A percentile compares a stretch with the other conserved stretches of the same genome.
phyloP scores from a whole-genome alignment of 2,797 vertebrate species.

The Nannoperca australis region DNA sequence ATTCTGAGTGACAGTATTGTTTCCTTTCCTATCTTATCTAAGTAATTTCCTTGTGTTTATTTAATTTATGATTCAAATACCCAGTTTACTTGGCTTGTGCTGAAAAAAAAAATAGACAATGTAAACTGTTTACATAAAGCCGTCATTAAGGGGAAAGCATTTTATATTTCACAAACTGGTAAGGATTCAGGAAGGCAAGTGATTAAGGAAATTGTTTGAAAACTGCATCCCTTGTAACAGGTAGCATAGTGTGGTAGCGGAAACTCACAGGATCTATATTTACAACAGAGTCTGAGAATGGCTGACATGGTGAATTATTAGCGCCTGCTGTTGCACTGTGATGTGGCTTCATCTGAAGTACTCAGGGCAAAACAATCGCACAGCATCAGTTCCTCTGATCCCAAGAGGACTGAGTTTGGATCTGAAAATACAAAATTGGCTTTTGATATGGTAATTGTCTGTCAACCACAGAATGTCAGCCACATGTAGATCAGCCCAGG shows the following conservation, averaged over 20 bases:
- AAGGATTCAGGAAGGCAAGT: slow-evolving; percentile 9
- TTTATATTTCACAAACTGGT: slow-evolving; percentile 1
- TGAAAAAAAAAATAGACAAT: slow-evolving; percentile 15
- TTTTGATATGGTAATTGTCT: slow-evolving; percentile 77
- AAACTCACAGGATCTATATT: slow-evolving; percentile 61
- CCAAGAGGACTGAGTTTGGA: slow-evolving; percentile 65
- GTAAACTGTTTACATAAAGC: neutral
- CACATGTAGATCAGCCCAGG: slow-evolving; percentile 51
- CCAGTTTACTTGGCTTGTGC: neutral
- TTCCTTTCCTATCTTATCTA: neutral
- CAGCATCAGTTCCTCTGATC: slow-evolving; percentile 71
- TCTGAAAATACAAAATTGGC: slow-evolving; percentile 69
- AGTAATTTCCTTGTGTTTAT: slow-evolving; percentile 16
- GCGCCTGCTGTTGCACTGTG: slow-evolving; percentile 65
- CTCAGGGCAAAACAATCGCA: slow-evolving; percentile 66
- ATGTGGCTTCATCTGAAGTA: slow-evolving; percentile 64
- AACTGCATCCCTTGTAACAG: slow-evolving; percentile 32
- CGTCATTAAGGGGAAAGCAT: neutral
- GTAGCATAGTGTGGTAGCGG: slow-evolving; percentile 32
- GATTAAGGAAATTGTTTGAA: slow-evolving; percentile 32
- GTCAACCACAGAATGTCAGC: slow-evolving; percentile 60
- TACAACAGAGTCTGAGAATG: slow-evolving; percentile 59
- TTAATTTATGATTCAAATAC: neutral
- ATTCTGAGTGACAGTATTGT: neutral
- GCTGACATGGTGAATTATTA: slow-evolving; percentile 73